phyloP scores from a whole-genome alignment of 2,888 invertebrate genomes.

The Dasypogon diadema region DNA sequence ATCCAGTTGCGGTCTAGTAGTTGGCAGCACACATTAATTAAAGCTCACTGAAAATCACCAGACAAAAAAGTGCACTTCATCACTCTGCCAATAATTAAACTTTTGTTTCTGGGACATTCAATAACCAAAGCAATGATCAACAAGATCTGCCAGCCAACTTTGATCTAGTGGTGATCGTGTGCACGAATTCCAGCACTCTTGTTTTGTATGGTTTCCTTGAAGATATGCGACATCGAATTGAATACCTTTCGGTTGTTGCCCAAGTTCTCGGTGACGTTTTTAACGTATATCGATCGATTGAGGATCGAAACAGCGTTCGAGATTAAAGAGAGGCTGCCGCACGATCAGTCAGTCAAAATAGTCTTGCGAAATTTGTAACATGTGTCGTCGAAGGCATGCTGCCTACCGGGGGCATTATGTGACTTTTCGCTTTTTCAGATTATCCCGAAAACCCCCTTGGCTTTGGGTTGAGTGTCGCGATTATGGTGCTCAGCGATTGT shows the following conservation, averaged over 20 bases:
- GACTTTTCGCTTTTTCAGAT: slow-evolving; percentile 30
- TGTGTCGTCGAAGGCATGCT: slow-evolving; percentile 14
- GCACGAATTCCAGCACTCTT: background rate
- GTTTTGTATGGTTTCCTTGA: slow-evolving; percentile 37
- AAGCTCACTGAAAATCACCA: background rate
- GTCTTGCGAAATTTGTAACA: slow-evolving; percentile 34
- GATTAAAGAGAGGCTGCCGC: slow-evolving; percentile 30
- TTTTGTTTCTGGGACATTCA: slow-evolving; percentile 15
- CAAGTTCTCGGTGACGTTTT: background rate
- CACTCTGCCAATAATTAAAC: slow-evolving; percentile 30
- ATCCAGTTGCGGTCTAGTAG: background rate
- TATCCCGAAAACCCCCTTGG: slow-evolving; percentile 5
- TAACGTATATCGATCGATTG: background rate
- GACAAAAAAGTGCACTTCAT: slow-evolving; percentile 30
- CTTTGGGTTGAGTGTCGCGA: slow-evolving; percentile 11
- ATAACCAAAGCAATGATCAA: background rate
- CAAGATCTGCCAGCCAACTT: slow-evolving; percentile 17
- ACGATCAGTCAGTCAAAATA: slow-evolving; percentile 42
- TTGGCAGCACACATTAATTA: slow-evolving; percentile 29
- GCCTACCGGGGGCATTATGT: slow-evolving; percentile 6
- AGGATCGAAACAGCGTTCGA: slow-evolving; percentile 2
- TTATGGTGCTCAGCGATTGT: background rate
- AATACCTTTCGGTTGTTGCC: slow-evolving; percentile 10
- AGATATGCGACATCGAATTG: slow-evolving; percentile 28
- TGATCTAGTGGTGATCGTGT: slow-evolving; percentile 37